Evolutionary conservation across 2,888 invertebrate species (phyloP).

Genomic region (Morpho deidamia): DNA sequence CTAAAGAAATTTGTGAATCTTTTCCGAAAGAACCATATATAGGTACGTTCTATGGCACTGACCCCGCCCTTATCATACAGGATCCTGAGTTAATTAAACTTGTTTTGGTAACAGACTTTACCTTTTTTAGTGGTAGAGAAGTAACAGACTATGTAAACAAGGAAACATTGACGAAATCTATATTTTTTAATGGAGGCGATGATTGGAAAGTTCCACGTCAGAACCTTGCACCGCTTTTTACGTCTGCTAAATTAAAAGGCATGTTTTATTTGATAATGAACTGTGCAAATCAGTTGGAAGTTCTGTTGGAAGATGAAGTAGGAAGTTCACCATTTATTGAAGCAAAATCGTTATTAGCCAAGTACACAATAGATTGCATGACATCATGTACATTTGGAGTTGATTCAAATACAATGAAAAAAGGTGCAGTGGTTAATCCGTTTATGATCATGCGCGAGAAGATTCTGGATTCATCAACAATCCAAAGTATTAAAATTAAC

Average conservation of each 20-base stretch:
- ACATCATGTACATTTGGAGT: constrained; percentile 51
- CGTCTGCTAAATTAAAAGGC: constrained; percentile 52
- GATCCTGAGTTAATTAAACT: constrained; percentile 48
- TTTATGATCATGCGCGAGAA: constrained; percentile 35
- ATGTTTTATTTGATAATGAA: constrained; percentile 53
- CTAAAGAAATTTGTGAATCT: constrained; percentile 36
- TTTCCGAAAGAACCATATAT: constrained; percentile 44
- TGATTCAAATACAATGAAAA: constrained; percentile 41
- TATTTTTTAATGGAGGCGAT: constrained; percentile 50
- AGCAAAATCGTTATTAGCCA: constrained; percentile 33
- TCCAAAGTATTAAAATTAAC: constrained; percentile 32
- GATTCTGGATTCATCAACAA: constrained; percentile 33
- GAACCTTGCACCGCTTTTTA: constrained; percentile 51
- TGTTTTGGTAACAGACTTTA: constrained; percentile 50
- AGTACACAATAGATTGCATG: constrained; percentile 52
- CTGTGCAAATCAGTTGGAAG: constrained; percentile 1
- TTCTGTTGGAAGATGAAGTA: constrained; percentile 18
- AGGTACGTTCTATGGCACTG: constrained; percentile 49
- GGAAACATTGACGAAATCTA: constrained; percentile 39
- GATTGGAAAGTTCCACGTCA: constrained; percentile 29
- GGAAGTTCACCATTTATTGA: constrained; percentile 31
- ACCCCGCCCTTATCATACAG: constrained; percentile 48
- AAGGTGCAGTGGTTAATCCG: constrained; percentile 30
- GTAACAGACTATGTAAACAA: constrained; percentile 36
- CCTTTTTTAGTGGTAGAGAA: constrained; percentile 53